These are phyloP conservation scores for Synanthedon tipuliformis DNA, from an alignment of 2,888 invertebrate genomes.

Conservation along the genomic window DNA sequence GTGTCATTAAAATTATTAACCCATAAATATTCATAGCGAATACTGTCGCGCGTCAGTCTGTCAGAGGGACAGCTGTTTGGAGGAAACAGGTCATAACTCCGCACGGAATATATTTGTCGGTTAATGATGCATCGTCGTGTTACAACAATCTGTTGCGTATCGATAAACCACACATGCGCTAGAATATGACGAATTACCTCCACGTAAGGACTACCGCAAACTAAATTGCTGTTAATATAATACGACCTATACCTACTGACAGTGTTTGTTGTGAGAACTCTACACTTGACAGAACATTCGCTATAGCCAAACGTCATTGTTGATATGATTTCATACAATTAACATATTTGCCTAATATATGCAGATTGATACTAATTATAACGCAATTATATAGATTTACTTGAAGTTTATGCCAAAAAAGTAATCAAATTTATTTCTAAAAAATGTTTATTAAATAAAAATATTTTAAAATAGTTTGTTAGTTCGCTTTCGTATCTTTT, in stretches of 20 bases:
- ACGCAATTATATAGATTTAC: too few relatives aligned
- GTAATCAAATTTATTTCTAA: too few relatives aligned
- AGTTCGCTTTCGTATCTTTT: too few relatives aligned
- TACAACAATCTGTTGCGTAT: conserved; percentile 9
- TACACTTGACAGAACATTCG: too few relatives aligned
- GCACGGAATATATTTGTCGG: conserved; percentile 14
- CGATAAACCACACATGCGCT: not conserved
- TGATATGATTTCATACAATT: too few relatives aligned
- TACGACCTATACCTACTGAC: too few relatives aligned
- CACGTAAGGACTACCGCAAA: not conserved
- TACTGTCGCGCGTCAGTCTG: conserved; percentile 23
- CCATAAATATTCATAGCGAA: conserved; percentile 36
- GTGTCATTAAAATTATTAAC: conserved; percentile 22
- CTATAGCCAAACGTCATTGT: too few relatives aligned
- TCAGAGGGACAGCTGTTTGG: not conserved
- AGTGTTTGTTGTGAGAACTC: too few relatives aligned
- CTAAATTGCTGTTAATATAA: too few relatives aligned
- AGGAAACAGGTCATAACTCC: conserved; percentile 7
- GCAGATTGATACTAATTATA: not conserved
- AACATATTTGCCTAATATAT: not conserved
- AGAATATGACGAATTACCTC: not conserved
- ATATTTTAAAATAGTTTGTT: too few relatives aligned
- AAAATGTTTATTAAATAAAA: too few relatives aligned
- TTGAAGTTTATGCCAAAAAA: too few relatives aligned
- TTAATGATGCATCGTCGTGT: conserved; percentile 14